Evolutionary conservation across 1,140 invertebrate genomes (phyloP).

Genomic region (Ips typographus): DNA sequence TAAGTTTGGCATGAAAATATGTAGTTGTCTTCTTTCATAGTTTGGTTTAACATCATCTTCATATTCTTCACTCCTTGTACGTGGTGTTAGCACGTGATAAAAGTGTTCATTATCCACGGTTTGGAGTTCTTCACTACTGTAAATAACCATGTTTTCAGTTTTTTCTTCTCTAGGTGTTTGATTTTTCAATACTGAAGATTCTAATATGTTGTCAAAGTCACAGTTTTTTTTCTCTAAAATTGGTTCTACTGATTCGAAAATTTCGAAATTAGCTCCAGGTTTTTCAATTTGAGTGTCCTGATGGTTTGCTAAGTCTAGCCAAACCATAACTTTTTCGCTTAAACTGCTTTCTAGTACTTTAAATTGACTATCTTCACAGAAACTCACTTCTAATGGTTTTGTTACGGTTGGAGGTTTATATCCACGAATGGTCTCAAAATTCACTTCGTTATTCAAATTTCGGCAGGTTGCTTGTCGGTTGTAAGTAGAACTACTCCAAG

Average conservation of each 20-base stretch:
- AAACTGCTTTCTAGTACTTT: constrained; percentile 39
- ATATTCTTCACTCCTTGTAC: constrained; percentile 3
- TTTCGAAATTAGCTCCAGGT: not conserved
- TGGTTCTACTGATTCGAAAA: too few relatives aligned
- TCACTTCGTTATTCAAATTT: constrained; percentile 23
- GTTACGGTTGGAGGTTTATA: constrained; percentile 3
- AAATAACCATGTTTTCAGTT: constrained; percentile 15
- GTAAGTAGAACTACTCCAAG: constrained; percentile 1
- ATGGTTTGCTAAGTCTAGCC: constrained; percentile 55
- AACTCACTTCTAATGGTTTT: not conserved
- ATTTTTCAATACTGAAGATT: constrained; percentile 25
- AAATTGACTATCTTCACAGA: constrained; percentile 13
- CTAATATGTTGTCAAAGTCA: not conserved
- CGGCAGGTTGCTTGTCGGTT: constrained; percentile 5
- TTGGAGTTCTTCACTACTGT: constrained; percentile 18
- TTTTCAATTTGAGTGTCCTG: not conserved
- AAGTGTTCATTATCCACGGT: constrained; percentile 12
- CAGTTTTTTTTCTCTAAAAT: too few relatives aligned
- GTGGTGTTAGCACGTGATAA: constrained; percentile 25
- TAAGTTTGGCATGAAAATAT: constrained; percentile 68
- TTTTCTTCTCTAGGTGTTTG: constrained; percentile 9
- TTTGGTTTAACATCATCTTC: not conserved
- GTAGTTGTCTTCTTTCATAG: constrained; percentile 58
- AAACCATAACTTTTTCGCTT: constrained; percentile 61
- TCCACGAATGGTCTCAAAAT: constrained; percentile 7